Base-by-base conservation (phyloP, 2,113 vertebrate species). In the Pelobates fuscus region DNA sequence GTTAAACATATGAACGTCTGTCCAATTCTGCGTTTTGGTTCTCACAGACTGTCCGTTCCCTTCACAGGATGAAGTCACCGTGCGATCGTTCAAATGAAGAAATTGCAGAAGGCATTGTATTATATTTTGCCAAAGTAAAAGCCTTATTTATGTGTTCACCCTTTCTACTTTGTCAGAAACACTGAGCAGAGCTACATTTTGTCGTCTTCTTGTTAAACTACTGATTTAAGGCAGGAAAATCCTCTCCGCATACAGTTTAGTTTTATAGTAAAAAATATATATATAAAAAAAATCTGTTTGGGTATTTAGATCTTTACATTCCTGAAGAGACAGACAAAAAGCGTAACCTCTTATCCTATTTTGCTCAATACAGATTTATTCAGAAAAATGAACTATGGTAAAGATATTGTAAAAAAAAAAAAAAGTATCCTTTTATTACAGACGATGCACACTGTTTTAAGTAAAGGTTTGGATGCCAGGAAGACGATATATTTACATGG, bases 81-180 rank as follows among this genome's bases (percentile, higher is more conserved):
- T 81, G 78, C 85, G 86, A 80, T 81, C 46, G 2, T 82, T 87
- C 67, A 78, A 81, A 83, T 84, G 81, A 88, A 87, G 86, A 82
- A 21, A 37, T 81, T 78, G 86, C 87, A 87, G 91, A 88, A 89
- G 89, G 87, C 89, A 86, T 84, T 93, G 91, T 91, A 91, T 91
- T 90, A 88, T 92, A 89, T 91, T 91, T 93, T 92, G 91, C 91
- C 91, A 92, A 92, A 76, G 91, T 92, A 89, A 91, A 93, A 92
- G 91, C 92, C 91, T 93, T 93, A 93, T 93, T 93, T 93, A 93
- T 93, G 91, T 91, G 89, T 91, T 89, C 87, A 88, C 90, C 91
- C 91, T 92, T 93, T 92, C 88, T 93, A 93, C 89, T 91, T 91
- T 7, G 90, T 92, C 91, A 90, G 80, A n/a, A n/a, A 89, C 92